phyloP scores from a whole-genome alignment of 2,888 invertebrate species.

The Cosmorhoe ocellata region DNA sequence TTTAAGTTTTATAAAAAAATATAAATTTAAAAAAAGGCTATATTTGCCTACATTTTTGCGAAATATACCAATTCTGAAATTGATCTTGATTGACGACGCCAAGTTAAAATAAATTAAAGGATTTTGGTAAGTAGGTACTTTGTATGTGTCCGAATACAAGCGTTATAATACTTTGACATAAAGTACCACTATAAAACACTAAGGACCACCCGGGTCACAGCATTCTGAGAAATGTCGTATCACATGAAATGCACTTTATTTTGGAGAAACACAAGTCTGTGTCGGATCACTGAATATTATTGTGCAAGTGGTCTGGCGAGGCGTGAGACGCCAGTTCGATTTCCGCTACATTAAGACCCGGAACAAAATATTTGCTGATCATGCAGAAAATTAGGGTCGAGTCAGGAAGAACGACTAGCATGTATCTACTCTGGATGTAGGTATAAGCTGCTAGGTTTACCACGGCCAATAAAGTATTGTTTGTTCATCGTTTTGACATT shows the following conservation, averaged over 20 bases:
- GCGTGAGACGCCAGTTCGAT: too few species aligned
- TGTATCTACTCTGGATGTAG: too few species aligned
- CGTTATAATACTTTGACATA: slow-evolving; percentile 54
- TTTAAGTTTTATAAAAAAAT: slow-evolving; percentile 29
- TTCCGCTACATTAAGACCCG: too few species aligned
- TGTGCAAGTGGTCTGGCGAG: slow-evolving; percentile 4
- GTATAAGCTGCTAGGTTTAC: too few species aligned
- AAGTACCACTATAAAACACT: slow-evolving; percentile 55
- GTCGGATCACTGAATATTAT: slow-evolving; percentile 9
- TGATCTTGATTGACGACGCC: slow-evolving; percentile 20
- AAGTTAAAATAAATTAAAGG: slow-evolving; percentile 30
- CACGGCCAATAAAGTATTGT: too few species aligned
- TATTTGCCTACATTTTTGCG: slow-evolving; percentile 23
- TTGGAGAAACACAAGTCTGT: slow-evolving; percentile 35
- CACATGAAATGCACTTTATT: slow-evolving; percentile 46
- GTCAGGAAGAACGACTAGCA: too few species aligned
- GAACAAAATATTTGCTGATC: too few species aligned
- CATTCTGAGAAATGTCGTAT: slow-evolving; percentile 52
- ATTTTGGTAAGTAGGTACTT: slow-evolving; percentile 39
- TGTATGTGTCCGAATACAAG: slow-evolving; percentile 50
- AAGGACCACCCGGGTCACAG: slow-evolving; percentile 52
- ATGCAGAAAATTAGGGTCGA: too few species aligned
- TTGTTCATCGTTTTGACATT: too few species aligned
- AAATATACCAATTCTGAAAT: slow-evolving; percentile 9
- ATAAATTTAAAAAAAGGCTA: too few species aligned